phyloP scores from a whole-genome alignment of 2,888 invertebrate genomes.

The Lasioglossum zephyrum region DNA sequence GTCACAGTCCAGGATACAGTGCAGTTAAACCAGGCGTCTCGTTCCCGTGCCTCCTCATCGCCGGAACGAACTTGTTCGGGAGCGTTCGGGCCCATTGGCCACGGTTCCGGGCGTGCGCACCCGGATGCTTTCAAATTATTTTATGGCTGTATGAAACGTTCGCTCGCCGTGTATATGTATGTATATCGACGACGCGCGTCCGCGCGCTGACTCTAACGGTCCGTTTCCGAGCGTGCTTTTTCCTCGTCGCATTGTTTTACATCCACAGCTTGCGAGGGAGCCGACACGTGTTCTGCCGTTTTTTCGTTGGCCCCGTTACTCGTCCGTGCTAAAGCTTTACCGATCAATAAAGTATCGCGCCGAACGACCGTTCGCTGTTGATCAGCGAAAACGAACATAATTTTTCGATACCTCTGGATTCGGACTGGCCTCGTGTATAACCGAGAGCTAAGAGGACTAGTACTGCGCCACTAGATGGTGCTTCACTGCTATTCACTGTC shows the following conservation, averaged over 20 bases:
- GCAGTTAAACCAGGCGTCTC: not conserved
- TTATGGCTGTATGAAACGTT: constrained; percentile 6
- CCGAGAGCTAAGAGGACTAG: no score
- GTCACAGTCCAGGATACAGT: no score
- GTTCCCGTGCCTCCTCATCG: not conserved
- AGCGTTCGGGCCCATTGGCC: not conserved
- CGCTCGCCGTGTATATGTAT: not conserved
- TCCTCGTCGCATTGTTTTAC: constrained; percentile 36
- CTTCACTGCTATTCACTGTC: no score
- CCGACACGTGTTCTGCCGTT: constrained; percentile 39
- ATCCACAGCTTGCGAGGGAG: not conserved
- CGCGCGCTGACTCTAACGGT: not conserved
- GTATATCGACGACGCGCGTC: not conserved
- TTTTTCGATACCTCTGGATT: not conserved
- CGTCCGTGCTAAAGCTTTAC: not conserved
- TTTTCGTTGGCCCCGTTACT: constrained; percentile 32
- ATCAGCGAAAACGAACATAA: not conserved
- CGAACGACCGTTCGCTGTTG: not conserved
- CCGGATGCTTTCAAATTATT: constrained; percentile 31
- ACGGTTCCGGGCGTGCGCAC: not conserved
- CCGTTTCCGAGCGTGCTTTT: constrained; percentile 8
- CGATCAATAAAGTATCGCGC: constrained; percentile 47
- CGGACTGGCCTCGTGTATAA: no score
- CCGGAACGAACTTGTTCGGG: not conserved
- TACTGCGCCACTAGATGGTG: no score